Base-by-base conservation (phyloP, 2,113 vertebrate species). In the Macrotis lagotis region DNA sequence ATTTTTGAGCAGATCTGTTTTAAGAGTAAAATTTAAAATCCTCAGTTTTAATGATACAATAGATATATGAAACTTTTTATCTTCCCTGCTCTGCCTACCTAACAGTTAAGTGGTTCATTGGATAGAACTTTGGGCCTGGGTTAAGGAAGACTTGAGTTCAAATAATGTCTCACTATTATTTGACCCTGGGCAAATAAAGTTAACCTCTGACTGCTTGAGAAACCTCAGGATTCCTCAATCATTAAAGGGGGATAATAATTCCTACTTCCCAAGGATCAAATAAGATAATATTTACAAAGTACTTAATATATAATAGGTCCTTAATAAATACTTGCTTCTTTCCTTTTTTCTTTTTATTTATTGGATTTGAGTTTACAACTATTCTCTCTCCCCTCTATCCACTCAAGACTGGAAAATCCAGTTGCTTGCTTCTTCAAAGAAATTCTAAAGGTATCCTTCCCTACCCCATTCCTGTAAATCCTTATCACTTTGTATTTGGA, bases 31-130 rank as follows among this genome's bases (percentile, higher is more conserved):
- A 88, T 26, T 47, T 47, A 74, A 93, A 91, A 94, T 59, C 89
- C 95, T 95, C 89, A 50, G 91, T 93, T 50, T 95, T 91, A 91
- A 74, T 89, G 90, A 24, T 83, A 83, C n/a, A 24, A 83, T 19
- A 83, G 1, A 44, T 83, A 83, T 16, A 22, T 83, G 66, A 83
- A 24, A 2, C 31, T 66, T 44, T 83, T 83, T 83, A 83, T 83
- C n/a, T 83, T 44, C 66, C 66, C 37, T 74, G 25, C 37, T 83
- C 66, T 44, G 19, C n/a, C 66, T 83, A 44, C 37, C n/a, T 19
- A 44, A 19, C n/a, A 44, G n/a, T 7, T 44, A 44, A 83, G 19
- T 83, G 66, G 16, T 44, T 16, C 9, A 66, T 11, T 37, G 14
- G 4, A 37, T 66, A 66, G 11, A 66, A 16, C 31, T 37, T 12